These are phyloP conservation scores for Creontiades dilutus DNA, from an alignment of 2,888 invertebrate species.

Conservation along the genomic window DNA sequence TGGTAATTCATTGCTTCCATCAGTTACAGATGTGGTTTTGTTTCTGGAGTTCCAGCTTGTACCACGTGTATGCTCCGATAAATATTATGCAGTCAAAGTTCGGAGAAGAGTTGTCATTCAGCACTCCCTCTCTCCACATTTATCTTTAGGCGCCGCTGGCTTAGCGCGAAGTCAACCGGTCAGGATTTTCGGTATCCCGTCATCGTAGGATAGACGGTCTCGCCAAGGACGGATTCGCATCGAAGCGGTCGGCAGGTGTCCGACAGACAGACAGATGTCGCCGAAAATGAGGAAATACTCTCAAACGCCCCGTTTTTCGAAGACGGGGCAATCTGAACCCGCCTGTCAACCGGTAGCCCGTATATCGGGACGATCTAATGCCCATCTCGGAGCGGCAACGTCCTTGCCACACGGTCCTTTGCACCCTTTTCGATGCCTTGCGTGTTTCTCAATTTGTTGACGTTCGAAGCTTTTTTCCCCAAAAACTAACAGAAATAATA, in stretches of 20 bases:
- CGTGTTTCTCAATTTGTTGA: conserved; percentile 7
- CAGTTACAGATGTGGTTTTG: too few species aligned
- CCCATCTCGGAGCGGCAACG: background rate
- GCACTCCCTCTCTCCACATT: too few species aligned
- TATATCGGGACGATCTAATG: background rate
- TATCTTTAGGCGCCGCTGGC: background rate
- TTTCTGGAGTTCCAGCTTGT: too few species aligned
- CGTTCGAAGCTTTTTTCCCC: background rate
- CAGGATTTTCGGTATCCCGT: too few species aligned
- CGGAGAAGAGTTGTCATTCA: too few species aligned
- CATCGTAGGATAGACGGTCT: too few species aligned
- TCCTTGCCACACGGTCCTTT: background rate
- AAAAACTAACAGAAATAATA: background rate
- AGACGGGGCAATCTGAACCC: background rate
- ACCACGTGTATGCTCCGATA: too few species aligned
- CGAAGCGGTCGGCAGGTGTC: background rate
- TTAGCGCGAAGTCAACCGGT: background rate
- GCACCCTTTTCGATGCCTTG: background rate
- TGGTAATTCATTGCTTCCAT: too few species aligned
- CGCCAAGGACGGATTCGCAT: background rate
- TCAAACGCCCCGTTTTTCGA: background rate
- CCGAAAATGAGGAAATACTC: conserved; percentile 20
- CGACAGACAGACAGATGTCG: conserved; percentile 11
- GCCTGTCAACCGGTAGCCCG: background rate
- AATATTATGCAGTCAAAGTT: too few species aligned